Percentiles rank a stretch among this genome's conserved stretches.
Conservation (phyloP, 2,797 vertebrate genomes). For the Tolypeutes matacus region DNA sequence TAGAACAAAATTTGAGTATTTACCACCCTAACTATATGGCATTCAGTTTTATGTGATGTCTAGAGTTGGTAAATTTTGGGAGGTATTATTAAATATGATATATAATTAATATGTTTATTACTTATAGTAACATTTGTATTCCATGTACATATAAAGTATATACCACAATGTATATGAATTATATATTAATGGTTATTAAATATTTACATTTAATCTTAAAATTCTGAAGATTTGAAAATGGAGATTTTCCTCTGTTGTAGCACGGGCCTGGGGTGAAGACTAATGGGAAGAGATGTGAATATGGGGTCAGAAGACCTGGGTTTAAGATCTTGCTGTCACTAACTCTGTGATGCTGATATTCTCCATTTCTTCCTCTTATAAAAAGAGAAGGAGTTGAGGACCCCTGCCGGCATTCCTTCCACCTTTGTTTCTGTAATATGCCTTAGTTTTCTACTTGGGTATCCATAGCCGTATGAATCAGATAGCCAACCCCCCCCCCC, state of each 20-base stretch:
- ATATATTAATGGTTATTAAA: not conserved
- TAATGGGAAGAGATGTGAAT: not conserved
- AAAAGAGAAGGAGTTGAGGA: not conserved
- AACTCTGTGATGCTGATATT: not conserved
- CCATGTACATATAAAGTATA: not conserved
- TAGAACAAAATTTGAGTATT: slow-evolving; percentile 32
- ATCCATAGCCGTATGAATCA: not conserved
- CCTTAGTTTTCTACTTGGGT: not conserved
- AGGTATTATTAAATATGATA: slow-evolving; percentile 25
- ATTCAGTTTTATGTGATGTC: not conserved
- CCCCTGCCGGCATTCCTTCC: not conserved
- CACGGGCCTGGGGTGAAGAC: not conserved
- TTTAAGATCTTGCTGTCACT: not conserved
- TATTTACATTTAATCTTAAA: not conserved
- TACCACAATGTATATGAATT: not conserved
- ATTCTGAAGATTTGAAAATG: slow-evolving; percentile 29
- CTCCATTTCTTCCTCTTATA: not conserved
- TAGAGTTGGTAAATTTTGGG: not conserved
- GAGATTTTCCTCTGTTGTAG: not conserved
- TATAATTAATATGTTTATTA: slow-evolving; percentile 31
- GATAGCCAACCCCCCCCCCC: not conserved
- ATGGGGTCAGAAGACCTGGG: not conserved
- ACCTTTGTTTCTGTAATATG: not conserved
- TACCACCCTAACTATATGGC: not conserved
- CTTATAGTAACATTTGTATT: not conserved